Conservation (phyloP, 2,888 invertebrate genomes). For the Synanthedon myopaeformis region DNA sequence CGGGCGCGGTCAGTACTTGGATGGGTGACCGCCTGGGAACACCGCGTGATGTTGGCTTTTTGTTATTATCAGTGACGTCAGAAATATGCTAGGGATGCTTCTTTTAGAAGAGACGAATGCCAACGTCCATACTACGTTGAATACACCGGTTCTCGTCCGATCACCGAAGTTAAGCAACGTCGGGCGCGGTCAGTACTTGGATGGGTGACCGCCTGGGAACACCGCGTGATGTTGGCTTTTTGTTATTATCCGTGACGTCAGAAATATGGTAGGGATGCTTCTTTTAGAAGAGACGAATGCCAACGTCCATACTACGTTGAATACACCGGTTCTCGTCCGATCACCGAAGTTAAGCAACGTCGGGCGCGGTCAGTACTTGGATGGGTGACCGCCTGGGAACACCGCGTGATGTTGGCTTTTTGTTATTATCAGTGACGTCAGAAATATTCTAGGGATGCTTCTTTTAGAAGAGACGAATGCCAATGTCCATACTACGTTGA, state of each 20-base stretch:
- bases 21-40: conserved; percentile 22
- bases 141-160: conserved; percentile 21
- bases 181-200: conserved; percentile 14
- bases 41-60: conserved; percentile 18
- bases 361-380: conserved; percentile 20
- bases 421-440: not conserved
- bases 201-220: conserved; percentile 22
- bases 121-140: conserved; percentile 19
- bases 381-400: conserved; percentile 22
- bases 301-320: conserved; percentile 19
- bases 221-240: conserved; percentile 18
- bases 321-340: conserved; percentile 21
- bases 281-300: conserved; percentile 3
- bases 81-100: too few relatives aligned
- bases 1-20: conserved; percentile 24
- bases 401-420: conserved; percentile 18
- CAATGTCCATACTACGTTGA: conserved; percentile 20
- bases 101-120: too few relatives aligned
- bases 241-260: not conserved
- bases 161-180: conserved; percentile 21
- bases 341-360: conserved; percentile 21
- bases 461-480: not conserved
- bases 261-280: too few relatives aligned
- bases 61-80: not conserved
- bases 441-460: too few relatives aligned